Conservation (phyloP, 2,888 invertebrate genomes). For the Lasioglossum oenotherae region DNA sequence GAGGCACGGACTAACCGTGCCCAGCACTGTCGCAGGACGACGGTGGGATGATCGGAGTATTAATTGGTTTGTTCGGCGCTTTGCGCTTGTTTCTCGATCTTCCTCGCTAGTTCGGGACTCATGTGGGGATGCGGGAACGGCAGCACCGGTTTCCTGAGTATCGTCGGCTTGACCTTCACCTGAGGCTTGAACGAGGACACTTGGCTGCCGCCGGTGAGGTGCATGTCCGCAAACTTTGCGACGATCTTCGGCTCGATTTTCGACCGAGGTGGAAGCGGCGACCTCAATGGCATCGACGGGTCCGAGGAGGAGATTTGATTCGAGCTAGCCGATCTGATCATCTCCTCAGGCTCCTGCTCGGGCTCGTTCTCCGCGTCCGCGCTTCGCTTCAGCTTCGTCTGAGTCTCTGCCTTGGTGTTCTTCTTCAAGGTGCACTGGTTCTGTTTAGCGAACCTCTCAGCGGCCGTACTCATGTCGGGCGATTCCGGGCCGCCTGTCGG, state of each 20-base stretch:
- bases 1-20: too few species aligned
- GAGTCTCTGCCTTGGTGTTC: constrained; percentile 84
- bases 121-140: constrained; percentile 85
- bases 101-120: constrained; percentile 82
- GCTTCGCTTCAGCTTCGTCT: constrained; percentile 63
- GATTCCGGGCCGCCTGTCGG: constrained; percentile 85
- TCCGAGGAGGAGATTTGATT: constrained; percentile 77
- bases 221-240: constrained; percentile 88
- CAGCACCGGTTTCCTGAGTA: constrained; percentile 89
- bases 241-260: constrained; percentile 86
- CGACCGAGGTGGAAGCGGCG: constrained; percentile 87
- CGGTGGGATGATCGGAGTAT: constrained; percentile 24
- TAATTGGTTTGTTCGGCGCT: constrained; percentile 80
- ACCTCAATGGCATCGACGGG: constrained; percentile 75
- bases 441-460: constrained; percentile 91
- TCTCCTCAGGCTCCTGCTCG: constrained; percentile 72
- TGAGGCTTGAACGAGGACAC: constrained; percentile 87
- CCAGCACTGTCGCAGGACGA: background rate
- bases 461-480: constrained; percentile 90
- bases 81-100: constrained; percentile 82
- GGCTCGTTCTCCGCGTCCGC: constrained; percentile 68
- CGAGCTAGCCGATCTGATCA: constrained; percentile 79
- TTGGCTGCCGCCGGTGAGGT: constrained; percentile 87
- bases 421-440: constrained; percentile 92
- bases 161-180: constrained; percentile 92